These are phyloP conservation scores for Cebidichthys violaceus DNA, from an alignment of 2,113 vertebrate genomes.

Conservation along the genomic window DNA sequence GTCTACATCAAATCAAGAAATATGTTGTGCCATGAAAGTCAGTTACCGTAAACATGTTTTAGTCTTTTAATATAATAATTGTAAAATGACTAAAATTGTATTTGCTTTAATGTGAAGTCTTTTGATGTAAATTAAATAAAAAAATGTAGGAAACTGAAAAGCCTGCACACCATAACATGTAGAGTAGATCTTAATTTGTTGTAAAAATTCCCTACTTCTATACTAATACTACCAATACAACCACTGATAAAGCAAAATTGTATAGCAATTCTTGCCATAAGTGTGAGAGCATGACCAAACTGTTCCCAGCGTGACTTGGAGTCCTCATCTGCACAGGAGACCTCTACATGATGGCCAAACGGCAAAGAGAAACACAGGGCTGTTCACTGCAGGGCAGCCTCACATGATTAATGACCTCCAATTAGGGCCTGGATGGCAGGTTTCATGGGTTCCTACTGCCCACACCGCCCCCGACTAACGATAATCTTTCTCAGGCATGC, in stretches of 20 bases:
- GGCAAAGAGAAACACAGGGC: constrained; percentile 77
- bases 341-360: constrained; percentile 65
- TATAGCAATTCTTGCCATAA: constrained; percentile 13
- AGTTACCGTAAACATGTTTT: not conserved
- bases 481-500: constrained; percentile 72
- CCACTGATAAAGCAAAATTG: not conserved
- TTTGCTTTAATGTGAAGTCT: not conserved
- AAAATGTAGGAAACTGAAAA: not conserved
- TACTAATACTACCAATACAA: not conserved
- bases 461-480: constrained; percentile 62
- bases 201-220: not conserved
- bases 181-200: not conserved
- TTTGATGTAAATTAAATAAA: not conserved
- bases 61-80: not conserved
- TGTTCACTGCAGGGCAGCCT: constrained; percentile 78
- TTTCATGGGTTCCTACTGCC: constrained; percentile 78
- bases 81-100: not conserved
- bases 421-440: constrained; percentile 81
- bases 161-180: not conserved
- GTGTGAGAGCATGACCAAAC: constrained; percentile 37
- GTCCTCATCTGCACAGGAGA: constrained; percentile 35
- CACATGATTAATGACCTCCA: constrained; percentile 86
- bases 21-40: not conserved
- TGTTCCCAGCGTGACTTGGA: constrained; percentile 53
- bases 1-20: not conserved